Percentiles rank a stretch among this genome's conserved stretches.
These are phyloP conservation scores for Oscheius sp. DNA, from an alignment of 2,888 invertebrate species.

Conservation along the genomic window DNA sequence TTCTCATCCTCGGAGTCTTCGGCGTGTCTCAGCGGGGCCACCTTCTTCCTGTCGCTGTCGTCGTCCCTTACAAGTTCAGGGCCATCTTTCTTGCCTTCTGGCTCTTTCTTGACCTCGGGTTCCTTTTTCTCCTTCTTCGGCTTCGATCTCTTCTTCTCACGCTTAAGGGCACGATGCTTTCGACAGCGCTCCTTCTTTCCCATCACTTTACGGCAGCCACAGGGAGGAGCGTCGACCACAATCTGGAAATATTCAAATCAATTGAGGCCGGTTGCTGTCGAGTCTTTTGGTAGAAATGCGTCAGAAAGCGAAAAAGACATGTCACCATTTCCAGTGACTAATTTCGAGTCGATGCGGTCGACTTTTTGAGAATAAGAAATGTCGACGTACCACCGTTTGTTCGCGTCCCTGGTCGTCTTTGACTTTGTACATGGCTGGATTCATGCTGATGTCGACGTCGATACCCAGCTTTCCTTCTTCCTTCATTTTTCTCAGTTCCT, in stretches of 20 bases:
- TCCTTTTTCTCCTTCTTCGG: no score
- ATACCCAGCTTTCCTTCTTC: background rate
- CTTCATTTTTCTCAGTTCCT: slow-evolving; percentile 21
- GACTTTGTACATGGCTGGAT: slow-evolving; percentile 25
- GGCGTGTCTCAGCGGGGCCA: slow-evolving; percentile 23
- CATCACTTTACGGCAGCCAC: slow-evolving; percentile 35
- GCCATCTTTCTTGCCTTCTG: no score
- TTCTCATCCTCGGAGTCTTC: slow-evolving; percentile 30
- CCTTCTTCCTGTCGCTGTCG: slow-evolving; percentile 29
- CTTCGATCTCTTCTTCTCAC: slow-evolving; percentile 28
- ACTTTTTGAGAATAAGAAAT: no score
- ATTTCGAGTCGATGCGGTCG: no score
- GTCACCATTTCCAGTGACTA: no score
- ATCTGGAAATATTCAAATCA: background rate
- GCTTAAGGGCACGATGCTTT: background rate
- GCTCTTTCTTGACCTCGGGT: no score
- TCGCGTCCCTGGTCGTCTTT: slow-evolving; percentile 21
- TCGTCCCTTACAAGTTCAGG: no score
- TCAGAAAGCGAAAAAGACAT: no score
- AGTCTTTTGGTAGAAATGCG: no score
- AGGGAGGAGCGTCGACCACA: slow-evolving; percentile 34
- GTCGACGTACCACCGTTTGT: slow-evolving; percentile 2
- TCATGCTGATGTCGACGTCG: slow-evolving; percentile 20
- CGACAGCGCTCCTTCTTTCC: slow-evolving; percentile 35
- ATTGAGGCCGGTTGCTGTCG: no score